Conservation (phyloP, 2,888 invertebrate genomes). For the Ennomos erosarius region DNA sequence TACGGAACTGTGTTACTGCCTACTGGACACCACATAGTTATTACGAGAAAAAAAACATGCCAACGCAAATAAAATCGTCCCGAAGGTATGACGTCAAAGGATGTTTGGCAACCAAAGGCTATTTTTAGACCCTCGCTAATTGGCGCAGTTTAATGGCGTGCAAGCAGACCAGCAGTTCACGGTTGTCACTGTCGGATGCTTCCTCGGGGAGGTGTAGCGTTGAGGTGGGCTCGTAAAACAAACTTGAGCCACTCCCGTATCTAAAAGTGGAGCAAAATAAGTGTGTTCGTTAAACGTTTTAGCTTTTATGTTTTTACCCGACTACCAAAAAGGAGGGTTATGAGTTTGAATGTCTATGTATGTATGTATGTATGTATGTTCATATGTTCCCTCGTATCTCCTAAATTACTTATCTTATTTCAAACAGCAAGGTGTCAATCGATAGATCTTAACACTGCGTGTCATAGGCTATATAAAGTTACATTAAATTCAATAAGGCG, state of each 20-base stretch:
- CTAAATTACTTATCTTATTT: too few relatives aligned
- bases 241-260: conserved; percentile 17
- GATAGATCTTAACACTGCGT: too few relatives aligned
- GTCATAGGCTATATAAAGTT: too few relatives aligned
- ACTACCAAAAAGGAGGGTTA: too few relatives aligned
- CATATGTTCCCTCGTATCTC: too few relatives aligned
- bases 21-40: conserved; percentile 32
- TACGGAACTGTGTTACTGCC: conserved; percentile 18
- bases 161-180: neutral
- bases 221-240: conserved; percentile 4
- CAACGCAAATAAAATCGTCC: conserved; percentile 13
- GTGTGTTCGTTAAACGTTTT: neutral
- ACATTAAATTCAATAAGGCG: too few relatives aligned
- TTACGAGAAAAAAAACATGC: conserved; percentile 6
- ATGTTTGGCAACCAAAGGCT: conserved; percentile 53
- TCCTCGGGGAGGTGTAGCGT: neutral
- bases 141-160: conserved; percentile 40
- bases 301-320: conserved; percentile 10
- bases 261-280: conserved; percentile 17
- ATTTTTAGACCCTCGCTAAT: conserved; percentile 54
- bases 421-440: too few relatives aligned
- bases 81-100: conserved; percentile 58
- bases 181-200: conserved; percentile 10
- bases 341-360: too few relatives aligned
- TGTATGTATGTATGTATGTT: too few relatives aligned